A percentile compares a stretch with the other conserved stretches of the same genome.
Conservation (phyloP, 2,797 vertebrate species). For the Pseudomugil gertrudae region DNA sequence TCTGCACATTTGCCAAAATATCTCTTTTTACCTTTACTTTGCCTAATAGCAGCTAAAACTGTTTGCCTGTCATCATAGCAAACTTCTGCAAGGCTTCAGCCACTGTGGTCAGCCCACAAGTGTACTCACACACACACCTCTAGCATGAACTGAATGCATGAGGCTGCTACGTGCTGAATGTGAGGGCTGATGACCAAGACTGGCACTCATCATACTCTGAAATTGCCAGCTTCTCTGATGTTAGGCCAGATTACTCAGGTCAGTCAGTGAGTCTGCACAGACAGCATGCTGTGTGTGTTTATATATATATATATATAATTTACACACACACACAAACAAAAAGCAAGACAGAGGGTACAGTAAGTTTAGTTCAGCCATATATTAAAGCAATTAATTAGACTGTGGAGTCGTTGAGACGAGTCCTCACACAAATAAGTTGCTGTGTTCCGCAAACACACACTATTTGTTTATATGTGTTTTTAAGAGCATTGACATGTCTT, state of each 20-base stretch:
- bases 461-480: constrained; percentile 51
- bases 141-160: constrained; percentile 25
- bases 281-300: constrained; percentile 32
- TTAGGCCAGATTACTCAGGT: constrained; percentile 63
- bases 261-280: constrained; percentile 46
- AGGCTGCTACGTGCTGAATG: constrained; percentile 51
- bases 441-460: constrained; percentile 70
- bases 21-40: constrained; percentile 27
- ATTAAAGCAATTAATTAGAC: constrained; percentile 70
- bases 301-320: background rate
- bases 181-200: constrained; percentile 49
- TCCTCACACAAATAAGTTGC: constrained; percentile 72
- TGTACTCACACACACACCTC: constrained; percentile 12
- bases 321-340: too few relatives aligned
- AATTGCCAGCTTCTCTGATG: constrained; percentile 58
- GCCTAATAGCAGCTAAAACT: constrained; percentile 35
- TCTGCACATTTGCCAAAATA: constrained; percentile 37
- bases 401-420: constrained; percentile 67
- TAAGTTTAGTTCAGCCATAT: constrained; percentile 67
- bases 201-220: constrained; percentile 53
- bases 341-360: constrained; percentile 37
- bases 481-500: constrained; percentile 38
- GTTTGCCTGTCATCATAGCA: constrained; percentile 30
- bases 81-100: constrained; percentile 36
- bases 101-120: constrained; percentile 30